Evolutionary conservation across 23 tunicate species (phyloP), one percentile per base, ranked within the genome.

Genomic region (Trididemnum clinides): DNA sequence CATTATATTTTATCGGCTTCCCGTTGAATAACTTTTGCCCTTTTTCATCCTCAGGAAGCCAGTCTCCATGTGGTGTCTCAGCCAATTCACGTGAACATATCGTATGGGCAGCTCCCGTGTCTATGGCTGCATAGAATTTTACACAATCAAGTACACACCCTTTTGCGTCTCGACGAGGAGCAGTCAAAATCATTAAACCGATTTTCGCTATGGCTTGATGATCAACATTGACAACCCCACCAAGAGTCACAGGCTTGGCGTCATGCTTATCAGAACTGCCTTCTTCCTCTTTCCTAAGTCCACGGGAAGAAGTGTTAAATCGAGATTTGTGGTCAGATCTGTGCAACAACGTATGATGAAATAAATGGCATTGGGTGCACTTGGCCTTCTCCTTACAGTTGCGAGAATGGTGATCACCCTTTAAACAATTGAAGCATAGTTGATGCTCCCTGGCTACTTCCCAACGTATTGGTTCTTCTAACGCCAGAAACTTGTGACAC

Each of bases 291-390:
- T n/a, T 59, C 25, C 20, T 59, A 28, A 5, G 5, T 3, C 5
- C 20, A 12, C 5, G 66, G 20, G 25, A 15, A n/a, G 25, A 12
- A 10, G 66, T 10, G 3, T 5, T n/a, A 59, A 28, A 59, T 59
- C 27, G 27, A 10, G 3, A 19, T 28, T 59, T 25, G 20, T 59
- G 66, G 27, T n/a, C 25, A 59, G 20, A 4, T 59, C 66, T 12
- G 66, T 59, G 66, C 25, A 59, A 28, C 66, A 59, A n/a, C 25
- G 66, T n/a, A n/a, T 59, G 66, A 28, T 59, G 66, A n/a, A 59
- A n/a, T 10, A 28, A 25, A 59, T 59, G 5, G 66, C 66, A 59
- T 59, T 10, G 5, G 66, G 20, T 59, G 25, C 66, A 59, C 25
- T 59, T 25, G 20, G 66, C 5, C 66, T 59, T 59, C 66, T 19